Conservation (phyloP, 2,888 invertebrate genomes). For the Odontothrips loti region DNA sequence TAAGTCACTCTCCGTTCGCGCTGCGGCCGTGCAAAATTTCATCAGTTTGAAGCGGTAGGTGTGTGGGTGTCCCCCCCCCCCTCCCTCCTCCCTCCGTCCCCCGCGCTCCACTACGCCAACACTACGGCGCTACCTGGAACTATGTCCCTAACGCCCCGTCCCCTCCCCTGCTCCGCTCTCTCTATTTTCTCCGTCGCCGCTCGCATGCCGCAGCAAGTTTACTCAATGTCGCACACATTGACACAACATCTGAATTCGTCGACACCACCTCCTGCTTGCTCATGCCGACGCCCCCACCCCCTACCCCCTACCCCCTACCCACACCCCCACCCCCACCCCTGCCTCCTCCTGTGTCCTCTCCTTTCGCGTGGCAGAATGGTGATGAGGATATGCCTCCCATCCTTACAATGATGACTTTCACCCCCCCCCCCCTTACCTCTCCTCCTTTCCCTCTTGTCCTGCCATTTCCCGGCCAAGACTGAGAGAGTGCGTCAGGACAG, state of each 20-base stretch:
- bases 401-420: background rate
- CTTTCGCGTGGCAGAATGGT: background rate
- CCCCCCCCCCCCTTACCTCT: background rate
- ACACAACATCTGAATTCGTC: background rate
- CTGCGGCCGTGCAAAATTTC: too few relatives aligned
- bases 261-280: background rate
- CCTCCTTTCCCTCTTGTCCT: background rate
- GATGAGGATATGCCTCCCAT: background rate
- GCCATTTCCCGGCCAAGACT: background rate
- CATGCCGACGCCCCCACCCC: too few relatives aligned
- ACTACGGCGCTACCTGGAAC: background rate
- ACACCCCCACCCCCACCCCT: too few relatives aligned
- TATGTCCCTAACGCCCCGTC: background rate
- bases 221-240: conserved; percentile 1
- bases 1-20: too few relatives aligned
- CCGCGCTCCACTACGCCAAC: too few relatives aligned
- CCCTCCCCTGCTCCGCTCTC: background rate
- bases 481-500: too few relatives aligned
- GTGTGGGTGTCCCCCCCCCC: too few relatives aligned
- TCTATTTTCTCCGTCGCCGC: background rate
- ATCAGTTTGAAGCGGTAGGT: too few relatives aligned
- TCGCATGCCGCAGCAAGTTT: background rate
- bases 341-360: background rate
- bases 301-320: too few relatives aligned
- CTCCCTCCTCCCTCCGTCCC: too few relatives aligned